phyloP scores from a whole-genome alignment of 2,888 invertebrate species.

The Heliconius ethilla region DNA sequence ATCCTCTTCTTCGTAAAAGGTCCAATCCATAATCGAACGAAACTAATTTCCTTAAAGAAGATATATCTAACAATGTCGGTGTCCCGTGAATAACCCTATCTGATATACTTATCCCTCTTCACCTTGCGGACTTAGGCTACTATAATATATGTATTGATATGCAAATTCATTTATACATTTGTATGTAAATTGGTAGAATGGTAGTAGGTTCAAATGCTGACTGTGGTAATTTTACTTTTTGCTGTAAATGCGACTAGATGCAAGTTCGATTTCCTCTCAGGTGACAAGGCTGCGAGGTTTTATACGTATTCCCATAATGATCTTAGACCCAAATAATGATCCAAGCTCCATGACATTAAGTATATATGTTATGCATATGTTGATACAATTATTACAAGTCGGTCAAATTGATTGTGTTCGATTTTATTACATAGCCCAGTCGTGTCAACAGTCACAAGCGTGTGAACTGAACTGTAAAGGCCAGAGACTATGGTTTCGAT shows the following conservation, averaged over 20 bases:
- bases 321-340: too few relatives aligned
- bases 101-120: constrained; percentile 39
- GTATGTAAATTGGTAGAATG: not conserved
- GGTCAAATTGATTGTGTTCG: too few relatives aligned
- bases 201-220: not conserved
- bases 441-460: too few relatives aligned
- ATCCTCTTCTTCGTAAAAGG: constrained; percentile 10
- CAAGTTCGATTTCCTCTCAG: not conserved
- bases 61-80: constrained; percentile 48
- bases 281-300: not conserved
- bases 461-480: too few relatives aligned
- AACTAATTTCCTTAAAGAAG: constrained; percentile 48
- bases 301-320: too few relatives aligned
- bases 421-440: too few relatives aligned
- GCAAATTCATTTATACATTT: not conserved
- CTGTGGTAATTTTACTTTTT: not conserved
- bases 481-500: too few relatives aligned
- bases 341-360: too few relatives aligned
- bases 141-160: constrained; percentile 8
- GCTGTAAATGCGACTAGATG: not conserved
- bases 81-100: constrained; percentile 45
- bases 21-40: constrained; percentile 41
- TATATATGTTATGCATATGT: too few relatives aligned
- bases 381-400: too few relatives aligned
- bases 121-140: not conserved